Evolutionary conservation across 2,797 vertebrate genomes (phyloP), one percentile per base, ranked within the genome.

Genomic region (Artibeus lituratus): DNA sequence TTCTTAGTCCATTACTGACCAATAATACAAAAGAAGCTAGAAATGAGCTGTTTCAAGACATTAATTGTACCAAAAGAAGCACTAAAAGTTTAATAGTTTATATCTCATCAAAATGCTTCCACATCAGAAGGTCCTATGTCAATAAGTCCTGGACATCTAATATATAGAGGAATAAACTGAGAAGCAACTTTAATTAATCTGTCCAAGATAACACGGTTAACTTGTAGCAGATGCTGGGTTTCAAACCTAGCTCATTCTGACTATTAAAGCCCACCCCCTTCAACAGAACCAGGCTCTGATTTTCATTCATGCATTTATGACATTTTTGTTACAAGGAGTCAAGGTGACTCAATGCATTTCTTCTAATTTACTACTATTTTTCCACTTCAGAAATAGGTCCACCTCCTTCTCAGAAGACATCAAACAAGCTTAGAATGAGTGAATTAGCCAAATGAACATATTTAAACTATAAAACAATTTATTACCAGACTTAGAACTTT

Each of bases 391-490:
- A 86, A 95, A 85, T 53, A 73, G 24, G 53, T 47, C n/a, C n/a
- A 80, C 14, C 5, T 65, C 26, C 70, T 89, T 86, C 44, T 96
- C 32, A 76, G n/a, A 80, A 57, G 10, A 83, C n/a, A 55, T 24
- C 39, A 88, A 78, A 51, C 16, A 92, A 26, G 39, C 32, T 44
- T 73, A 69, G 8, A 69, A 86, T 77, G 85, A 91, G 8, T 84
- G 1, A 73, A 65, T 55, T 74, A 59, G 62, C 62, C 62, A 92
- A 87, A 90, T 59, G 77, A 94, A 90, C 59, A 90, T 83, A 85
- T 88, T 89, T 95, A 92, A 95, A 78, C 42, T 39, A 88, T 32
- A 81, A 91, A 90, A 73, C 16, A 83, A 81, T 51, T 83, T 77
- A 74, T 29, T 73, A 87, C 19, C 49, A 90, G n/a, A 91, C 26